These are phyloP conservation scores for Gallinago nigripennis DNA, from an alignment of 2,797 vertebrate species.

Conservation along the genomic window DNA sequence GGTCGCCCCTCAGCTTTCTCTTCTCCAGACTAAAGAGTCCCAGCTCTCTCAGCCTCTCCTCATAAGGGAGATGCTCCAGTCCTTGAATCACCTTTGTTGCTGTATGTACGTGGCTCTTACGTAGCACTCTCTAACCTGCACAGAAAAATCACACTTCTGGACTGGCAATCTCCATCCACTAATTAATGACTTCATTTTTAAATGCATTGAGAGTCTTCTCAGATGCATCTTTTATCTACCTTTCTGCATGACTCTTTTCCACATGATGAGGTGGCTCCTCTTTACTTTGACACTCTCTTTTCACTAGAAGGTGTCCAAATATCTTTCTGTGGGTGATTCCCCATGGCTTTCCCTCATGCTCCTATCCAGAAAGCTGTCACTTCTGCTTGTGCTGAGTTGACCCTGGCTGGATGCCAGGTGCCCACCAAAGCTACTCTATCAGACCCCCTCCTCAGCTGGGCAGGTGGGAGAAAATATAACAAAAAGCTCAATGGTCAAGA, in stretches of 20 bases:
- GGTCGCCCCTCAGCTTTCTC: too few species aligned
- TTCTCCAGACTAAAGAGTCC: too few species aligned
- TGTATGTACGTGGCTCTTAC: background rate
- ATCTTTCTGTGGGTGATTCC: background rate
- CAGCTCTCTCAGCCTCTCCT: too few species aligned
- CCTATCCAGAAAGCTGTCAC: background rate
- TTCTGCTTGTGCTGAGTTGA: background rate
- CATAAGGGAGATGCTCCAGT: too few species aligned
- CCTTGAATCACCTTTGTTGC: too few species aligned
- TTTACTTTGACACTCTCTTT: background rate
- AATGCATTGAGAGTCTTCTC: background rate
- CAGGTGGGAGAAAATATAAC: background rate
- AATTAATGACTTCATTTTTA: background rate
- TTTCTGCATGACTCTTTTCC: background rate
- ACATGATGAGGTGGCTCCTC: background rate
- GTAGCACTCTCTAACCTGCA: background rate
- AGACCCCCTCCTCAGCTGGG: background rate
- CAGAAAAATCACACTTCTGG: background rate
- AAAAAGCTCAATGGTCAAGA: background rate
- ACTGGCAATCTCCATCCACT: background rate
- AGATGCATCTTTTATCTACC: background rate
- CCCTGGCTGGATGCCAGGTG: background rate
- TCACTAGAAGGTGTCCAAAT: background rate
- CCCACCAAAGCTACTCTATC: background rate
- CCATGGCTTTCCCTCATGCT: background rate